Conservation (phyloP, 2,797 vertebrate genomes). For the Aulostomus chinensis region DNA sequence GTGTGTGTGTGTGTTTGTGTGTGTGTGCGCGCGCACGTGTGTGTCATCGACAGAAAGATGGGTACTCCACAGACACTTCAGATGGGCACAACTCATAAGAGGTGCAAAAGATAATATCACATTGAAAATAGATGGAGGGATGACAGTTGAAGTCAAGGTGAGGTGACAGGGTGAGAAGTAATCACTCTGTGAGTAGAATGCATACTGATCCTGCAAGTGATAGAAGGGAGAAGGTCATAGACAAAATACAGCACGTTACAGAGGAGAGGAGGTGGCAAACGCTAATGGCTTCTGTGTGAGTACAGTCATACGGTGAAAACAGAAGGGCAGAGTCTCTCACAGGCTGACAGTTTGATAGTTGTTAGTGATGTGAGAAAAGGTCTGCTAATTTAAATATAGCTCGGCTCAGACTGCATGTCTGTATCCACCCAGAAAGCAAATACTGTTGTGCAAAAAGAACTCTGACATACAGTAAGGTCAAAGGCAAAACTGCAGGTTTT, state of each 20-base stretch:
- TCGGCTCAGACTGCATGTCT: conserved; percentile 28
- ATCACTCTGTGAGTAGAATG: conserved; percentile 71
- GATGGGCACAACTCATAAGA: conserved; percentile 73
- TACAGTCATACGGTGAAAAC: conserved; percentile 8
- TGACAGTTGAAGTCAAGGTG: conserved; percentile 82
- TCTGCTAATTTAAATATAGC: not conserved
- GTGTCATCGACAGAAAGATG: conserved; percentile 18
- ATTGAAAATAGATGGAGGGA: conserved; percentile 77
- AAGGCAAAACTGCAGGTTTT: no score
- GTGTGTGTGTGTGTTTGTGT: not conserved
- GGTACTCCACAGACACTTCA: conserved; percentile 49
- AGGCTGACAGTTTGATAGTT: conserved; percentile 25
- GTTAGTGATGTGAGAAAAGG: not conserved
- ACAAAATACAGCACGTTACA: conserved; percentile 57
- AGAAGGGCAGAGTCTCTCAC: conserved; percentile 10
- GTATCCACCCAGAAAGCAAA: no score
- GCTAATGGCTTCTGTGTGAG: conserved; percentile 10
- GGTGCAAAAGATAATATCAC: conserved; percentile 66
- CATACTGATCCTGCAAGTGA: conserved; percentile 64
- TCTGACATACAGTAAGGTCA: no score
- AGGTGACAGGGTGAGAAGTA: conserved; percentile 81
- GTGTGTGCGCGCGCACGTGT: not conserved
- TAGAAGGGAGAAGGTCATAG: conserved; percentile 64
- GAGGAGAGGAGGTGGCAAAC: conserved; percentile 40
- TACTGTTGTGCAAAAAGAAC: no score